Evolutionary conservation across 2,888 invertebrate genomes (phyloP), one percentile per base, ranked within the genome.

Genomic region (Andrena hattorfiana): DNA sequence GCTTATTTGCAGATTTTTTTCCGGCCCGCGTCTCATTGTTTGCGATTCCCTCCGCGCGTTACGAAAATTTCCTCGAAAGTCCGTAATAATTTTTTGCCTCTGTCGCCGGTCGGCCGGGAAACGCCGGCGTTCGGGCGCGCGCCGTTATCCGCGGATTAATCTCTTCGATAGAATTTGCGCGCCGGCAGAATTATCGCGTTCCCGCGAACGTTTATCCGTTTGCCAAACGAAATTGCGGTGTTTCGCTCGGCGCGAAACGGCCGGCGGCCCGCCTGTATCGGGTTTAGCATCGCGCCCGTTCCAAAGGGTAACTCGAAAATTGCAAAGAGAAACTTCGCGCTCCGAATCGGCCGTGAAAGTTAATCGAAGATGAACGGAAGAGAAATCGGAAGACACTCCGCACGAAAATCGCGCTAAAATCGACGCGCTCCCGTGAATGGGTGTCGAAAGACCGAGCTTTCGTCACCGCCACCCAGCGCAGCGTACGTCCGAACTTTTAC

Each of bases 221-320:
- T 42, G 51, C 32, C 70, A 49, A 68, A 68, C 20, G 30, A 59
- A 32, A 51, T 60, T 28, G 23, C 28, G 32, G 35, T 8, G 16
- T 59, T 76, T 59, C 48, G 42, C 54, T 54, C 13, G 20, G 48
- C 30, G 30, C 54, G 74, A 64, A 64, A 28, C 49, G 30, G 28
- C 48, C 30, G n/a, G 26, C 7, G n/a, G n/a, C 30, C 10, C 20
- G n/a, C 0, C 63, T 13, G 10, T 74, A 75, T 80, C 80, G 51
- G 56, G 4, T 8, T 20, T 28, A 49, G 54, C 7, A 81, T 79
- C 82, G 70, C 51, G 63, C 23, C 63, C 81, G 82, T 83, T 81
- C 82, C 82, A 59, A 72, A 81, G 76, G 82, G 71, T 81, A 23
- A 59, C 76, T 81, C 68, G 82, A 76, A 71, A 69, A 81, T 81